phyloP scores from a whole-genome alignment of 2,113 vertebrate genomes.

The Albula glossodonta region DNA sequence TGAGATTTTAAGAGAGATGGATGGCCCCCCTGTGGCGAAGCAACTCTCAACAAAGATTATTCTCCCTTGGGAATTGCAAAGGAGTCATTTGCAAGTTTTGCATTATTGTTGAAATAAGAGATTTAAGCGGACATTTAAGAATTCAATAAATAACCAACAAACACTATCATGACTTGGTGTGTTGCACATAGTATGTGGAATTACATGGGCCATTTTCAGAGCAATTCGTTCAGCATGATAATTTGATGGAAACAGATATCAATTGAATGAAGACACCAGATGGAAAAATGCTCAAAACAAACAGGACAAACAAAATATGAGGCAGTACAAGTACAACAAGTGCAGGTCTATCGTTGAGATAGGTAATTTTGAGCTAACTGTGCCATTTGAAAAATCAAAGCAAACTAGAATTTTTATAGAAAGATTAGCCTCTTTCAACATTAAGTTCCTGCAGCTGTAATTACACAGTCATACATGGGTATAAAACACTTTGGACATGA shows the following conservation, averaged over 20 bases:
- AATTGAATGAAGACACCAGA: not conserved
- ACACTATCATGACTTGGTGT: not conserved
- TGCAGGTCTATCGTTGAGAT: not conserved
- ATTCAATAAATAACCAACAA: not conserved
- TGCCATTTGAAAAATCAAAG: not conserved
- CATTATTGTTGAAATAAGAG: not conserved
- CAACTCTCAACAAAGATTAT: constrained; percentile 7
- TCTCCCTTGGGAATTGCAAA: not conserved
- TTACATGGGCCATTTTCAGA: not conserved
- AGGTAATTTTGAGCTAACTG: not conserved
- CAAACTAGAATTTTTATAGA: not conserved
- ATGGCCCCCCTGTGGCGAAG: not conserved
- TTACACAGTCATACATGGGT: not conserved
- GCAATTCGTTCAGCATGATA: not conserved
- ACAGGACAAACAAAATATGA: not conserved
- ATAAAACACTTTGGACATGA: not conserved
- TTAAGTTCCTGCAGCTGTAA: not conserved
- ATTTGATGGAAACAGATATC: not conserved
- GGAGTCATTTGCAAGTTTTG: not conserved
- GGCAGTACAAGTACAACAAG: not conserved
- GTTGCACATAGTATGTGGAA: not conserved
- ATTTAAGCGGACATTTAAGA: not conserved
- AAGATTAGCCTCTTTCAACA: not conserved
- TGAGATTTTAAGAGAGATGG: constrained; percentile 9
- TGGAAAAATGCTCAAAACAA: not conserved